A percentile compares a stretch with the other conserved stretches of the same genome.
phyloP scores from a whole-genome alignment of 2,113 vertebrate species.

The Capricornis sumatraensis region DNA sequence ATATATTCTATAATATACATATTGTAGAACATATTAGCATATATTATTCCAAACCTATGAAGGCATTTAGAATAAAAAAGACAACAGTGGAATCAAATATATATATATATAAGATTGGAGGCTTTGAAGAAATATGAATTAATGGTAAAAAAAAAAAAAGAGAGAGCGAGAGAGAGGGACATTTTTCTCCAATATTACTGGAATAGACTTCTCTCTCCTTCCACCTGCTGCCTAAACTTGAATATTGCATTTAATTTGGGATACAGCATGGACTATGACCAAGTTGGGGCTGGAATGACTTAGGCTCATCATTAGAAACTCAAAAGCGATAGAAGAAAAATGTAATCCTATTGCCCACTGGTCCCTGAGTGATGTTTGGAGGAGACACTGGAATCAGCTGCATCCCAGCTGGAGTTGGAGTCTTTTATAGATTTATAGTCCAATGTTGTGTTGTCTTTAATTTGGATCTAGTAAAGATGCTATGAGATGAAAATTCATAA shows the following conservation, averaged over 20 bases:
- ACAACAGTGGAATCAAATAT: neutral
- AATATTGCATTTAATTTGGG: neutral
- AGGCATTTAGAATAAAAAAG: neutral
- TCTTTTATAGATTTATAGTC: neutral
- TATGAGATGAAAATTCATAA: neutral
- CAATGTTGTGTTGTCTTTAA: neutral
- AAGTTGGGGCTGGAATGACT: neutral
- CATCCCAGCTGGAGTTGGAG: neutral
- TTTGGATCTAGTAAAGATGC: neutral
- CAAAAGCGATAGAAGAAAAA: neutral
- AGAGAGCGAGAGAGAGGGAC: neutral
- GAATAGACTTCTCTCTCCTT: neutral
- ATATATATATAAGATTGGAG: neutral
- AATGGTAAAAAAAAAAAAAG: neutral
- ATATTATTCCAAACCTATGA: neutral
- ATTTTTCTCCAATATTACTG: neutral
- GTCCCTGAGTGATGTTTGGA: neutral
- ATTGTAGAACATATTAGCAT: neutral
- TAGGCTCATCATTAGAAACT: neutral
- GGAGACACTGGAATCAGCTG: neutral
- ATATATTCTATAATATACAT: neutral
- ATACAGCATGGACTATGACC: neutral
- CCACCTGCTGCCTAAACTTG: neutral
- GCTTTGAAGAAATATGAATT: neutral
- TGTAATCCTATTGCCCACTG: neutral